phyloP scores from a whole-genome alignment of 2,113 vertebrate species.

The Manacus vitellinus region DNA sequence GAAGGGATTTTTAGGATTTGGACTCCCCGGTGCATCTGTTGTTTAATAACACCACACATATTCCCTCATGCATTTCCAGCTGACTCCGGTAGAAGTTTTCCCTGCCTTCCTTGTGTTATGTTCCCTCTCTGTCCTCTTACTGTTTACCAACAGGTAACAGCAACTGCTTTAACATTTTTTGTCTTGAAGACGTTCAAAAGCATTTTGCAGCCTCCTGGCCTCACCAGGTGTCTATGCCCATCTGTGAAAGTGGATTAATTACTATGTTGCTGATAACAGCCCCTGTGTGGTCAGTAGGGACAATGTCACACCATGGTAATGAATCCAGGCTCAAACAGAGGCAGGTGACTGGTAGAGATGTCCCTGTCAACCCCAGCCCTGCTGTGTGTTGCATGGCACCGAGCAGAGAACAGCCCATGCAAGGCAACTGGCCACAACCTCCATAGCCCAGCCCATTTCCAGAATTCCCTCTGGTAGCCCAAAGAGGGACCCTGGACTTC shows the following conservation, averaged over 20 bases:
- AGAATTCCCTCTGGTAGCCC: not conserved
- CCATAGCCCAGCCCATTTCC: rapidly evolving
- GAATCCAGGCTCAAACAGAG: not conserved
- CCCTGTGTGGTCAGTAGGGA: not conserved
- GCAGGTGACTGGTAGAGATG: not conserved
- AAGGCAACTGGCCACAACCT: not conserved
- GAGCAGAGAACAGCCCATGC: not conserved
- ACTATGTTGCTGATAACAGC: not conserved
- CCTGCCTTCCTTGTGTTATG: not conserved
- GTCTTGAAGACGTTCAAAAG: not conserved
- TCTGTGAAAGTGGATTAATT: not conserved
- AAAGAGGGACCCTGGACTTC: not conserved
- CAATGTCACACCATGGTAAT: not conserved
- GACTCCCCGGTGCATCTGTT: not conserved
- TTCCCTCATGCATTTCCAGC: not conserved
- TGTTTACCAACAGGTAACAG: not conserved
- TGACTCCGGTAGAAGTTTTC: not conserved
- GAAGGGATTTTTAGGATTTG: conserved; percentile 11
- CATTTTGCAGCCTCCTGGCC: not conserved
- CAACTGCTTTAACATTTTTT: not conserved
- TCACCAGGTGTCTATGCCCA: not conserved
- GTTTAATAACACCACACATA: not conserved
- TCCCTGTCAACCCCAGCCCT: not conserved
- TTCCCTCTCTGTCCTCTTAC: not conserved
- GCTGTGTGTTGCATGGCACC: rapidly evolving